Evolutionary conservation across 2,797 vertebrate genomes (phyloP).

Genomic region (Muscicapa comitata): DNA sequence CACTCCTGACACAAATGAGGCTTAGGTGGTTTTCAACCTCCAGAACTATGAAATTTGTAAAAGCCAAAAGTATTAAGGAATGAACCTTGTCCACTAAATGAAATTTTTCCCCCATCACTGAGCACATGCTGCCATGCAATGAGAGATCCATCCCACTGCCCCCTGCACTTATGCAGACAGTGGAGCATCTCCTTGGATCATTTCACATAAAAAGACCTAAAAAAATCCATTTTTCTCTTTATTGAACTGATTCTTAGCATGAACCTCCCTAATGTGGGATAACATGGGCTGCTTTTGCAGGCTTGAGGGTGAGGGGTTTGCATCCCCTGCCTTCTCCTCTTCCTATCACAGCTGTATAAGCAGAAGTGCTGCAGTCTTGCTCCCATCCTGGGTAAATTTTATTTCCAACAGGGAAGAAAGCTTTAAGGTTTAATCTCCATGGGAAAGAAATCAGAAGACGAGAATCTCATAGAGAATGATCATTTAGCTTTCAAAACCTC

Average conservation of each 20-base stretch:
- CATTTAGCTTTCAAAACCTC: neutral
- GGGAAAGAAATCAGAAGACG: neutral
- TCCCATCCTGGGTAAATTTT: neutral
- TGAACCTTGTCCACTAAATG: fast-evolving
- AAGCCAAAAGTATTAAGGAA: neutral
- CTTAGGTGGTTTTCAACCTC: neutral
- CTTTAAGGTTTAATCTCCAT: neutral
- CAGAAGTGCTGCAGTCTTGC: neutral
- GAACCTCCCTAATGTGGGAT: neutral
- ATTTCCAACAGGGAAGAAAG: neutral
- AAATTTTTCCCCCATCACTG: neutral
- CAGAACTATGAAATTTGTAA: neutral
- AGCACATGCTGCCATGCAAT: fast-evolving
- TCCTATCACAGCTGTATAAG: fast-evolving
- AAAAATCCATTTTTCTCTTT: neutral
- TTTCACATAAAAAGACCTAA: neutral
- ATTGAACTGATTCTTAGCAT: neutral
- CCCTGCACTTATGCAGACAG: neutral
- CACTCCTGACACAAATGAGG: neutral
- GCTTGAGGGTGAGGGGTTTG: neutral
- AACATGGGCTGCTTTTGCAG: neutral
- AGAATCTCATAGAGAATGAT: fast-evolving
- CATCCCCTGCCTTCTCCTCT: neutral
- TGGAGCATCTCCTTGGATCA: neutral
- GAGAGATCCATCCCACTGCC: neutral